Base-by-base conservation (phyloP, 1,140 invertebrate species). In the Aphelenchoides besseyi region DNA sequence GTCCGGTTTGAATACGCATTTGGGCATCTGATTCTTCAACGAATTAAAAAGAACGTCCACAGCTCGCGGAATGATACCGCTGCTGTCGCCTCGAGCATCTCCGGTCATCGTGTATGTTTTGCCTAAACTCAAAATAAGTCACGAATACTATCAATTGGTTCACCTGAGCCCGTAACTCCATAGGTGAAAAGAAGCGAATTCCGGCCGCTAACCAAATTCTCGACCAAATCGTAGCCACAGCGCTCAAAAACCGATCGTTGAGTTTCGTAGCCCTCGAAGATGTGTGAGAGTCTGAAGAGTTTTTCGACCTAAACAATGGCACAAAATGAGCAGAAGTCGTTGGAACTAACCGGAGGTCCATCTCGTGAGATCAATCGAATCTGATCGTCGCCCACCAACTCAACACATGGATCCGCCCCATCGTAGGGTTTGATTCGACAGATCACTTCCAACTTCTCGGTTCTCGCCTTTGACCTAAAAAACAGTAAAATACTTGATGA, bases 211-310 rank as follows among this genome's bases (percentile, higher is more conserved):
- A 89, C 67, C 0, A 89, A 80, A 77, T 89, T 87, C 69, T 92
- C 89, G 0, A 98, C 90, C 1, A 98, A 86, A 0, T 94, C 94
- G 54, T 91, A 87, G 0, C 92, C 92, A n/a, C 94, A 90, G 68
- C 88, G 86, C 53, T 91, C 89, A 85, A 95, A 97, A 9, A 97
- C 87, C 68, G 92, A 90, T 82, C 91, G 90, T 85, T 98, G 96
- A 0, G 88, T 85, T 0, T 86, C 77, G 36, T 89, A 88, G 1
- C 90, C 89, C 75, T 90, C 90, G 88, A 98, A 98, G 1, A 98
- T 91, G 83, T 90, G 88, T 79, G 90, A 82, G 75, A 89, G 90
- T 29, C 85, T 86, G 66, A 74, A 80, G 2, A 80, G n/a, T 23
- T 59, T 73, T 29, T 82, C 77, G 28, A 54, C 36, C 79, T 80